Base-by-base conservation (phyloP, 2,797 vertebrate species). In the Martes flavigula region DNA sequence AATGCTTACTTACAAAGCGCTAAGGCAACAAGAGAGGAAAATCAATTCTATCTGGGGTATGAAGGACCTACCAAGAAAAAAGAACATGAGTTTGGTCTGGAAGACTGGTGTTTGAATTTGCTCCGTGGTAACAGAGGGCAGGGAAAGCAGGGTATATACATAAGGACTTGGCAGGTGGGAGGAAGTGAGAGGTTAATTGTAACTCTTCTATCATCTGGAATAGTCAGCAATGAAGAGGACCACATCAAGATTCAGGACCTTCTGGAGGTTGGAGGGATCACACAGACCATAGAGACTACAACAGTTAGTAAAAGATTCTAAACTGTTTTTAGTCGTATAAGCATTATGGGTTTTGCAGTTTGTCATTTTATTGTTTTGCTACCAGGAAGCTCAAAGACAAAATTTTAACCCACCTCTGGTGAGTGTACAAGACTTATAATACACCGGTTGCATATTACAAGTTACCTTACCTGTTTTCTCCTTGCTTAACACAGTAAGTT, bases 361-460 rank as follows among this genome's bases (percentile, higher is more conserved):
- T 56, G 10, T 75, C 35, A 56, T 21, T 90, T 92, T 56, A 35
- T 48, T 32, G 40, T 92, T 66, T 88, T 40, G 51, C 13, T 95
- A 56, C 13, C 77, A 90, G 20, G 56, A 90, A 94, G 43, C 79
- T 94, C 68, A 85, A n/a, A 58, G 30, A 78, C 30, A 94, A 92
- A 90, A 66, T 58, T 40, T 82, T 66, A 95, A 77, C 27, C 14
- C 12, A 62, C 30, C 11, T 87, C 73, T 92, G 30, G 13, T 60
- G 43, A 82, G 9, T 66, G 7, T 78, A n/a, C 13, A 93, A 84
- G 43, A 2, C 7, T 77, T 54, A 51, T 20, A 48, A 40, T 77
- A 82, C 1, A 27, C 2, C 3, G 25, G 35, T 43, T 60, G 38
- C 43, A 78, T 66, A 54, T 73, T 60, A 79, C 1, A 46, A 62